Percentiles rank a stretch among this genome's conserved stretches.
Evolutionary conservation across 2,797 vertebrate genomes (phyloP).

Genomic region (Gouania willdenowi): DNA sequence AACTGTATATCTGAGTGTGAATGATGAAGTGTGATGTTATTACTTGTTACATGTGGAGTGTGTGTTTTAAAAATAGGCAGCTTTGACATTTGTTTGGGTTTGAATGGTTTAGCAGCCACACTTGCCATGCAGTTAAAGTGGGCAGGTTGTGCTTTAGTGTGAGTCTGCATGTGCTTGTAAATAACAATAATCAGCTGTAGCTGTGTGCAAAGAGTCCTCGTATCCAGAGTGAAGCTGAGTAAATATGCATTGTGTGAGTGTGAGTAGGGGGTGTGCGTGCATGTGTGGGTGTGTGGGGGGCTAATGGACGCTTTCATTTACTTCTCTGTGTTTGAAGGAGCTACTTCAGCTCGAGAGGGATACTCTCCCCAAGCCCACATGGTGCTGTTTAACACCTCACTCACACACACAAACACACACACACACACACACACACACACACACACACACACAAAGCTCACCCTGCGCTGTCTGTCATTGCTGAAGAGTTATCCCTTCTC

Average conservation of each 20-base stretch:
- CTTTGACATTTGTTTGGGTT: slow-evolving; percentile 11
- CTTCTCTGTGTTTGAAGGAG: slow-evolving; percentile 87
- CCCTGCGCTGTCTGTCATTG: slow-evolving; percentile 67
- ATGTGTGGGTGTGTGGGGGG: slow-evolving; percentile 69
- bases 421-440: slow-evolving; percentile 51
- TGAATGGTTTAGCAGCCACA: slow-evolving; percentile 25
- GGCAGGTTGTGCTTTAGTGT: not conserved
- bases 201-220: slow-evolving; percentile 11
- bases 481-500: slow-evolving; percentile 71
- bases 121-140: slow-evolving; percentile 12
- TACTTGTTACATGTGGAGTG: slow-evolving; percentile 14
- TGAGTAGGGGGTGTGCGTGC: slow-evolving; percentile 27
- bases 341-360: slow-evolving; percentile 78
- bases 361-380: slow-evolving; percentile 67
- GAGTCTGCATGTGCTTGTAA: slow-evolving; percentile 3
- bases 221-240: slow-evolving; percentile 37
- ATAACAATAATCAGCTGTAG: slow-evolving; percentile 15
- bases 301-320: slow-evolving; percentile 85
- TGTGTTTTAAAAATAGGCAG: slow-evolving; percentile 24
- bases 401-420: slow-evolving; percentile 35
- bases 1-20: slow-evolving; percentile 4
- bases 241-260: slow-evolving; percentile 33
- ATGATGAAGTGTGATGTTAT: slow-evolving; percentile 4
- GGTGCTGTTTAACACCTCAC: slow-evolving; percentile 70
- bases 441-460: slow-evolving; percentile 58